Base-by-base conservation (phyloP, 2,797 vertebrate species). In the Eulemur albifrons region DNA sequence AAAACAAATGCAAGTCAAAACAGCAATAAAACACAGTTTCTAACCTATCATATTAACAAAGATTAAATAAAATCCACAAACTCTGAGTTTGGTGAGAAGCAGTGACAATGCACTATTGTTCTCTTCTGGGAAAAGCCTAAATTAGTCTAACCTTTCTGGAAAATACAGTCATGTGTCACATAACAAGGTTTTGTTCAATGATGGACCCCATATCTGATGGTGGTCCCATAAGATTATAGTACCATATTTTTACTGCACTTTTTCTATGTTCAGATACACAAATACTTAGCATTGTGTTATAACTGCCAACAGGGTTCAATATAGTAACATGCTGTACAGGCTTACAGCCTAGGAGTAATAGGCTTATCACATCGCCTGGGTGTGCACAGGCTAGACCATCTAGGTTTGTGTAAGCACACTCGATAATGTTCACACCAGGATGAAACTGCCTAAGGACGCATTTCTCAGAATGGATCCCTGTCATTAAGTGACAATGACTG, bases 61-160 rank as follows among this genome's bases (percentile, higher is more conserved):
- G 90, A 92, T 84, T 67, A 96, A 95, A 38, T 63, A 50, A 90
- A 93, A 90, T 48, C 89, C 61, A 77, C 80, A 77, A 38, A 72
- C 52, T 18, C 54, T 86, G 61, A 57, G 5, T 69, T 61, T 65
- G 8, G 85, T 61, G 82, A 94, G 54, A 94, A 35, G 48, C 65
- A 75, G 59, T 14, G 50, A 93, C 75, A 93, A 63, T 12, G 21
- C 0, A 35, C 63, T 32, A 65, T 13, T 93, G 63, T 91, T 80
- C 18, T 38, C 50, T 50, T 14, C 57, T 43, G 18, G 32, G 65
- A 35, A 69, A 86, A 83, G 65, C 59, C 82, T 52, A 65, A 79
- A n/a, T 72, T 30, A 85, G 65, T 21, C 32, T 43, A 63, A 69
- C n/a, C 38, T 65, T 89, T 73, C 85, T 65, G 21, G 79, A 59